A percentile compares a stretch with the other conserved stretches of the same genome.
phyloP scores from a whole-genome alignment of 1,140 invertebrate species.

The Wasmannia auropunctata region DNA sequence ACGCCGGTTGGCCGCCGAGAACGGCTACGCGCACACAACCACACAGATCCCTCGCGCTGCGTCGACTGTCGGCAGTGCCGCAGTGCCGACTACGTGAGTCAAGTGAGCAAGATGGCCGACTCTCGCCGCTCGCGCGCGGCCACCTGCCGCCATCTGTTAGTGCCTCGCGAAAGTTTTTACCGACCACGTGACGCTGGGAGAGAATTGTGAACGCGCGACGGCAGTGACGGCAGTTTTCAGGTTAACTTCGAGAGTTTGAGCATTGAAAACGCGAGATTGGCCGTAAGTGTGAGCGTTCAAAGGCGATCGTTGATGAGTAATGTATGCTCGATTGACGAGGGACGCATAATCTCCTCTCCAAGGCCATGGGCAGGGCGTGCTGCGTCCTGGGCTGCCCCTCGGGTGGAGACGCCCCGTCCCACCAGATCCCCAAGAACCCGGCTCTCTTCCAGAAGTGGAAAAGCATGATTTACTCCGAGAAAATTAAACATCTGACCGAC shows the following conservation, averaged over 20 bases:
- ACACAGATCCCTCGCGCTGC: too few species aligned
- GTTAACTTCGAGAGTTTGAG: background rate
- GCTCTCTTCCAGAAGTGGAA: conserved; percentile 48
- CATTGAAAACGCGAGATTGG: background rate
- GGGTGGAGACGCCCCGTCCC: conserved; percentile 24
- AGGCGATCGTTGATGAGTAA: background rate
- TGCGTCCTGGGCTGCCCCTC: conserved; percentile 22
- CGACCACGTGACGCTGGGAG: background rate
- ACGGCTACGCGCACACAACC: too few species aligned
- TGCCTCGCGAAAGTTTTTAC: background rate
- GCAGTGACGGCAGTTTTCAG: background rate
- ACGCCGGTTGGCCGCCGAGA: background rate
- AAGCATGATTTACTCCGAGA: conserved; percentile 7
- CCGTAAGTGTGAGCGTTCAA: background rate
- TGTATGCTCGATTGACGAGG: background rate
- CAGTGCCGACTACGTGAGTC: too few species aligned
- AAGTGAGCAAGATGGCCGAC: background rate
- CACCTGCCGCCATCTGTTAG: background rate
- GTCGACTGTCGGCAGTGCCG: too few species aligned
- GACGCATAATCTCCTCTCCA: background rate
- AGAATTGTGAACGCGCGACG: too few species aligned
- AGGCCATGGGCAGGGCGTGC: conserved; percentile 42
- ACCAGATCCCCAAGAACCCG: conserved; percentile 41
- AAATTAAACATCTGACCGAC: conserved; percentile 30
- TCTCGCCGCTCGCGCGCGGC: too few species aligned